Evolutionary conservation across 2,888 invertebrate species (phyloP), one percentile per base, ranked within the genome.

Genomic region (Anoplius nigerrimus): DNA sequence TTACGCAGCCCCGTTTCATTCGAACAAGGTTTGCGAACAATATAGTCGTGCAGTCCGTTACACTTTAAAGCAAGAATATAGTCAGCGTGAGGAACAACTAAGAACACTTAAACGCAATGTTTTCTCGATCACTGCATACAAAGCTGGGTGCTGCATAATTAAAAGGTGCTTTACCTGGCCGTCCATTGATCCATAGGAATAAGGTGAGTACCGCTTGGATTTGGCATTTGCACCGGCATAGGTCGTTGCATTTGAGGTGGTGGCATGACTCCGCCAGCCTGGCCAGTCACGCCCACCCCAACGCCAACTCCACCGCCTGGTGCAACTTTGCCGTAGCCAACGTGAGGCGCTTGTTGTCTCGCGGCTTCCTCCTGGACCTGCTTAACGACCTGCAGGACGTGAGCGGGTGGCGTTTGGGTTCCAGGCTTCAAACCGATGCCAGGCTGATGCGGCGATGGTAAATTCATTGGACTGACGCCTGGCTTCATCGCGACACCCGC

Each of bases 361-460:
- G 97, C 97, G 59, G 97, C 97, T 86, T 97, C 97, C 86, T 97
- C 97, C 88, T 97, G 97, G 2, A 97, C 95, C 90, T 95, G 95
- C 82, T 94, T 95, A 62, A 95, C 92, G 68, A 94, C 95, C 89
- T 96, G 96, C 81, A 96, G 92, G 59, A 97, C 96, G 86, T 95
- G 95, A 3, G 94, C 93, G 11, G 94, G 93, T 11, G 95, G 94
- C 15, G 93, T 93, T 84, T 94, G 94, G 0, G 93, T 92, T 2
- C 93, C 93, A 0, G 94, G 94, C 69, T 93, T 93, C 85, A 92
- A 89, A 21, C 93, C 93, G 69, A 92, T 91, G 24, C 92, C 92
- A 51, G 91, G 89, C 71, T 91, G 92, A 83, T 92, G 91, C 0
- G 91, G 91, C 13, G 87, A 85, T 2, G 88, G 85, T 56, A 88